phyloP scores from a whole-genome alignment of 2,888 invertebrate genomes.

The Caenorhabditis sinica region DNA sequence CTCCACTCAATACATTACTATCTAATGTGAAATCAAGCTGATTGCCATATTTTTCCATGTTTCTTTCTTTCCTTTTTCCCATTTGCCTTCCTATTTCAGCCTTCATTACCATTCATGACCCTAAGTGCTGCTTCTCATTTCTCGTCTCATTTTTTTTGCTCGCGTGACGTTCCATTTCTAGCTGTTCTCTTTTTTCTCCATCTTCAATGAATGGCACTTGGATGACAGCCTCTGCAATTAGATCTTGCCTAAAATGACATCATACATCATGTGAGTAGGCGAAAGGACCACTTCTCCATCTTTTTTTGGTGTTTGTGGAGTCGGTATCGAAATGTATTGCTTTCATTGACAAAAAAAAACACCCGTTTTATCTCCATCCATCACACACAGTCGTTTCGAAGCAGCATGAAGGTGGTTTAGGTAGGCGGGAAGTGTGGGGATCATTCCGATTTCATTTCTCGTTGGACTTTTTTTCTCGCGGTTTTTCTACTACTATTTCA shows the following conservation, averaged over 20 bases:
- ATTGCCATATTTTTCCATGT: not conserved
- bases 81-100: not conserved
- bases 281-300: constrained; percentile 55
- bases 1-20: not conserved
- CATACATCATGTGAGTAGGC: constrained; percentile 59
- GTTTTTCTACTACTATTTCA: not conserved
- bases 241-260: constrained; percentile 60
- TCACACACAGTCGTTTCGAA: too few relatives aligned
- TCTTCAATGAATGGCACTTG: constrained; percentile 34
- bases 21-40: not conserved
- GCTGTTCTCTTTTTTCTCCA: constrained; percentile 1
- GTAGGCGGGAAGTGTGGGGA: constrained; percentile 8
- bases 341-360: constrained; percentile 13
- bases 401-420: constrained; percentile 6
- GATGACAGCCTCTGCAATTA: constrained; percentile 57
- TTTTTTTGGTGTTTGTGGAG: constrained; percentile 22
- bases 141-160: not conserved
- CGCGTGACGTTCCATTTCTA: constrained; percentile 34
- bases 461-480: not conserved
- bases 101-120: constrained; percentile 38
- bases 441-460: not conserved
- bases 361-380: not conserved
- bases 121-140: constrained; percentile 39
- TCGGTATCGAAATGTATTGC: constrained; percentile 30
- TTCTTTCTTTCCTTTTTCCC: not conserved